These are phyloP conservation scores for Dryocosmus kuriphilus DNA, from an alignment of 2,888 invertebrate genomes.

Conservation along the genomic window DNA sequence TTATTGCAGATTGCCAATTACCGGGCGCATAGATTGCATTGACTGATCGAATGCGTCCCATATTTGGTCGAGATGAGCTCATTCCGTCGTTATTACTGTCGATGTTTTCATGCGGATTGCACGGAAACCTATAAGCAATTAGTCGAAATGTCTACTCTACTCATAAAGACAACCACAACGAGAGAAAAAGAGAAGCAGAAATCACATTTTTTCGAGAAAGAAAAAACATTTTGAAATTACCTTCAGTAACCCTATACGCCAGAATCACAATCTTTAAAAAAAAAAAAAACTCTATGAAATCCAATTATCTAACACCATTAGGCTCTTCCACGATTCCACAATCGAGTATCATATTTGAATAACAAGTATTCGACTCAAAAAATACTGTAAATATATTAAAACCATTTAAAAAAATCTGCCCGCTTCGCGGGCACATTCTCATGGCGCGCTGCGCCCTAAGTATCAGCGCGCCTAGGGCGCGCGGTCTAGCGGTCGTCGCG, in stretches of 20 bases:
- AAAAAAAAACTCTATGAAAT: no score
- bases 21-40: conserved; percentile 64
- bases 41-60: conserved; percentile 62
- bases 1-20: conserved; percentile 71
- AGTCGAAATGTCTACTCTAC: conserved; percentile 45
- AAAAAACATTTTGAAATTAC: background rate
- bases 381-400: no score
- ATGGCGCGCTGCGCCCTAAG: no score
- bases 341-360: no score
- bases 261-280: background rate
- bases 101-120: conserved; percentile 49
- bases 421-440: no score
- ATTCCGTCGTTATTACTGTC: conserved; percentile 49
- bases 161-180: conserved; percentile 38
- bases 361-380: no score
- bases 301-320: no score
- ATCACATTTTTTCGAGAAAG: background rate
- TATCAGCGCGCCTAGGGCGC: no score
- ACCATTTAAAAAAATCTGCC: no score
- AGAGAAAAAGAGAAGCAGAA: background rate
- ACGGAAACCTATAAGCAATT: conserved; percentile 50
- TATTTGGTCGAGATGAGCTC: conserved; percentile 51
- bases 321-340: no score
- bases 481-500: no score
- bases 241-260: background rate